Base-by-base conservation (phyloP, 2,888 invertebrate genomes). In the Drosophila neotestacea region DNA sequence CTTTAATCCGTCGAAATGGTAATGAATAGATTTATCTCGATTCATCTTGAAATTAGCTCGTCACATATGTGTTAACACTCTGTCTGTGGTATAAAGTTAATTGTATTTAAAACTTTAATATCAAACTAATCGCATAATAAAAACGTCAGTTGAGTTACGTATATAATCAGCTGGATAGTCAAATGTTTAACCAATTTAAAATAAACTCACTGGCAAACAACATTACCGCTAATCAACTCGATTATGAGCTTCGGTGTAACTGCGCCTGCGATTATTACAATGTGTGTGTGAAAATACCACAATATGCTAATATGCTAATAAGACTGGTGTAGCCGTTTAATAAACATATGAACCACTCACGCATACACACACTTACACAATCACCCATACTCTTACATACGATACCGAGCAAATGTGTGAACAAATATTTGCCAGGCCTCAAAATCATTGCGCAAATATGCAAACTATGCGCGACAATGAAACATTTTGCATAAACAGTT, bases 401-500 rank as follows among this genome's bases (percentile, higher is more conserved):
- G 32, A 51, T 42, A 44, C n/a, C 36, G 46, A 47, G 70, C 60
- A 71, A 70, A 70, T 81, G 84, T 84, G 84, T 73, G 84, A 84
- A 79, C 87, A 84, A 84, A 84, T 84, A 84, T 84, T 84, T 84
- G 75, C 79, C 48, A 52, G 73, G 77, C 81, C 86, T 77, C 84
- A 86, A 84, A 86, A 81, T 81, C 73, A 86, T 84, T 84, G 81
- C 75, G 84, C 71, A 86, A 84, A 86, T 86, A 86, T 84, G 86
- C 77, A 81, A 86, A 83, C 81, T 81, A 84, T 86, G 69, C 67
- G 80, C 74, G 77, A 79, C 77, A 75, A 70, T 80, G 73, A 80
- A 80, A 80, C 72, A 80, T 68, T 68, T 73, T 74, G 81, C 67
- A 70, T 66, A 77, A 77, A 62, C 70, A 74, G 71, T 62, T 66